These are phyloP conservation scores for Pseudochromis fuscus DNA, from an alignment of 2,797 vertebrate genomes.

Conservation along the genomic window DNA sequence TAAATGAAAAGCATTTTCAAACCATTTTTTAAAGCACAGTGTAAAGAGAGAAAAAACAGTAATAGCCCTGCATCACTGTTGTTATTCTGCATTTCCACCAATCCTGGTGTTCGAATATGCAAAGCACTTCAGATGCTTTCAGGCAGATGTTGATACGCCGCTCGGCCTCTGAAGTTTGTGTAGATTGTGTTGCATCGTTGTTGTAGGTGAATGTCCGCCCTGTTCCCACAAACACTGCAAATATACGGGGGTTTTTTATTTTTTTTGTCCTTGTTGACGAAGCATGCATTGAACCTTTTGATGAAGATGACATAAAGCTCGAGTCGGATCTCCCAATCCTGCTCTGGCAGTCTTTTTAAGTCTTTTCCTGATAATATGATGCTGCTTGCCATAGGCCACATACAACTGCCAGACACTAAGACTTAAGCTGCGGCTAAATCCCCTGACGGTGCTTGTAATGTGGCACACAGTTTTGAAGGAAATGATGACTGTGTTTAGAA, in stretches of 20 bases:
- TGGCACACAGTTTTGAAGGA: conserved; percentile 67
- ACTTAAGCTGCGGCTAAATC: conserved; percentile 70
- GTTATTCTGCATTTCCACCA: conserved; percentile 44
- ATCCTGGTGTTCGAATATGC: conserved; percentile 54
- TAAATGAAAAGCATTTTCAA: conserved; percentile 71
- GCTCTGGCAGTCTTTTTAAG: conserved; percentile 54
- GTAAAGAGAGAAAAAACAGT: conserved; percentile 13
- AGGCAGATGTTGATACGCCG: conserved; percentile 39
- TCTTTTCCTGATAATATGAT: conserved; percentile 62
- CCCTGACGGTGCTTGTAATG: conserved; percentile 75
- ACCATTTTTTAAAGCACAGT: conserved; percentile 51
- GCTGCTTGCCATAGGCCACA: conserved; percentile 73
- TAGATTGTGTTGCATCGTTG: conserved; percentile 37
- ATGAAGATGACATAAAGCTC: conserved; percentile 59
- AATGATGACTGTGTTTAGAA: conserved; percentile 64
- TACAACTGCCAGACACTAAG: conserved; percentile 73
- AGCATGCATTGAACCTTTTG: conserved; percentile 58
- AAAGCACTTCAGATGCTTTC: conserved; percentile 44
- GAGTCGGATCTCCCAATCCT: conserved; percentile 63
- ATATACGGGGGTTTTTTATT: conserved; percentile 18
- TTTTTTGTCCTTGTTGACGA: conserved; percentile 23
- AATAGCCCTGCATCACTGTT: conserved; percentile 34
- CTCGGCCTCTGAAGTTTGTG: conserved; percentile 21
- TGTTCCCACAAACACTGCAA: conserved; percentile 23
- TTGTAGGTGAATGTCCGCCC: conserved; percentile 31